A percentile compares a stretch with the other conserved stretches of the same genome.
These are phyloP conservation scores for Paraescarpia echinospica DNA, from an alignment of 1,140 invertebrate genomes.

Conservation along the genomic window DNA sequence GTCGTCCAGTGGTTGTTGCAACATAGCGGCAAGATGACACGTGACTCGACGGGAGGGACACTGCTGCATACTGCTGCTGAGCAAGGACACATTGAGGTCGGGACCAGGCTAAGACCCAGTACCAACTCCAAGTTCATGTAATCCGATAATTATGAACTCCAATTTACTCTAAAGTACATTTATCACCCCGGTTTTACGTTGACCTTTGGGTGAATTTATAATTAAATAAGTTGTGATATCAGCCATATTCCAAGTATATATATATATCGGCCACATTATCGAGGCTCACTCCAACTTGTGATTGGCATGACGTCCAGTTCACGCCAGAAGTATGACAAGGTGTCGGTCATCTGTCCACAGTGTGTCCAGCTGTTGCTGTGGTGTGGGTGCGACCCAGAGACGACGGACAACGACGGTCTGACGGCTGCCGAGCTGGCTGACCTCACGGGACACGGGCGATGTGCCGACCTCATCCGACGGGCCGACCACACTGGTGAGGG, in stretches of 20 bases:
- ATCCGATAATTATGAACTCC: neutral
- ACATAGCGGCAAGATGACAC: slow-evolving; percentile 72
- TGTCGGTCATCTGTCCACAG: slow-evolving; percentile 57
- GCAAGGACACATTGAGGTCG: slow-evolving; percentile 83
- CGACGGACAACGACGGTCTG: slow-evolving; percentile 50
- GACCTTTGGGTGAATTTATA: neutral
- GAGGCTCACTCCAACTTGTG: neutral
- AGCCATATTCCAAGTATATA: too few species aligned
- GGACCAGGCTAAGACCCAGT: slow-evolving; percentile 32
- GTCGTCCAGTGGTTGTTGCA: slow-evolving; percentile 80
- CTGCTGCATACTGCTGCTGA: slow-evolving; percentile 87
- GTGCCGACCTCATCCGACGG: slow-evolving; percentile 30
- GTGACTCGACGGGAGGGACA: slow-evolving; percentile 83
- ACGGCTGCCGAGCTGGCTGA: slow-evolving; percentile 50
- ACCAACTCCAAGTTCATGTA: neutral
- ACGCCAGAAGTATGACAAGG: too few species aligned
- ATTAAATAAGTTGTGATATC: neutral
- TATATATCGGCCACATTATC: too few species aligned
- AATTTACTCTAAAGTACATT: neutral
- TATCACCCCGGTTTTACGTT: neutral
- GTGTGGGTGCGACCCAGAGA: slow-evolving; percentile 67
- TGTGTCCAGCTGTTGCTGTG: slow-evolving; percentile 76
- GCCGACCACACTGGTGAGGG: neutral
- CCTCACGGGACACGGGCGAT: slow-evolving; percentile 40
- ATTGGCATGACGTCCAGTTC: neutral